phyloP scores from a whole-genome alignment of 2,888 invertebrate genomes.

The Chrysolina oricalcia region DNA sequence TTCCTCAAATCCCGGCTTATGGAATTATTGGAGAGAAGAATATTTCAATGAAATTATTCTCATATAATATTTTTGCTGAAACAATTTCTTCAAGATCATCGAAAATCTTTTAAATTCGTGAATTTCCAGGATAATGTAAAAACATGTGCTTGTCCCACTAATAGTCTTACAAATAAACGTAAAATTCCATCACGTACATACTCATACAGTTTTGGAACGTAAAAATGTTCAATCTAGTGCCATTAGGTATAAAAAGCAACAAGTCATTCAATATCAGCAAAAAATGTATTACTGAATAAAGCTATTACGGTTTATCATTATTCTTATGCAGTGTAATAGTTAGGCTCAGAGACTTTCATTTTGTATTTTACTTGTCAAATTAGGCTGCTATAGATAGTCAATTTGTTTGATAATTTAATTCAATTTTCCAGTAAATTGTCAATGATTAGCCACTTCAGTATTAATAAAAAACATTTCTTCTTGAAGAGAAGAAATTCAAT shows the following conservation, averaged over 20 bases:
- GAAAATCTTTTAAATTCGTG: too few species aligned
- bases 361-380: background rate
- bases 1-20: too few species aligned
- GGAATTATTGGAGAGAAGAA: too few species aligned
- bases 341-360: background rate
- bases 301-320: background rate
- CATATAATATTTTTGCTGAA: too few species aligned
- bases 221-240: background rate
- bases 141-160: too few species aligned
- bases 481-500: background rate
- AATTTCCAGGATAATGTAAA: too few species aligned
- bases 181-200: background rate
- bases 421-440: background rate
- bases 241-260: background rate
- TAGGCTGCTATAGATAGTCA: constrained; percentile 10
- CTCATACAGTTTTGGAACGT: background rate
- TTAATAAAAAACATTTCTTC: background rate
- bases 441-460: background rate
- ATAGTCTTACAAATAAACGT: too few species aligned
- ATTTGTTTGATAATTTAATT: constrained; percentile 6
- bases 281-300: background rate
- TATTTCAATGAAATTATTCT: too few species aligned
- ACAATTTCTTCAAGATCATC: too few species aligned
- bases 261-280: constrained; percentile 10
- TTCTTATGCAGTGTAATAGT: background rate